Base-by-base conservation (phyloP, 2,113 vertebrate species). In the Bubo scandiacus region DNA sequence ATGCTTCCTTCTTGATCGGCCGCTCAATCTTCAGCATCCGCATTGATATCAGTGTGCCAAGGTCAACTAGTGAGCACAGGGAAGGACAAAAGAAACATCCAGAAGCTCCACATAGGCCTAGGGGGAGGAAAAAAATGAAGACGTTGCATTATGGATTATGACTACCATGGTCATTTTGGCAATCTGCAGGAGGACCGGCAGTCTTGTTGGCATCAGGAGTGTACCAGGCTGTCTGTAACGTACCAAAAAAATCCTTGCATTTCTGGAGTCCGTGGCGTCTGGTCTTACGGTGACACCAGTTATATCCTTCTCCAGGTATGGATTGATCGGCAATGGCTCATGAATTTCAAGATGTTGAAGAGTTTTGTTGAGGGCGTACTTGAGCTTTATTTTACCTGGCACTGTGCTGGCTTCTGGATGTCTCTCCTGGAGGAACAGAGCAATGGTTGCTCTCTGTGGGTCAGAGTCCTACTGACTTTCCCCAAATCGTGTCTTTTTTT, bases 171-270 rank as follows among this genome's bases (percentile, higher is more conserved):
- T 54, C 45, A 27, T 49, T 67, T 25, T 73, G 43, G 45, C n/a
- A 42, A 3, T 63, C 49, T 70, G 7, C 51, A 49, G 34, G 10
- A 68, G 20, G 43, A 83, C 26, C 4, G 1, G 10, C 29, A 32
- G 29, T 42, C 29, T 21, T 2, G 0, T 22, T 72, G 40, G 21
- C 40, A 47, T 66, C 84, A 70, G 45, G 73, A 75, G 11, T 9
- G 9, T 90, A 36, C 18, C 10, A 51, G 47, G 10, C 45, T 82
- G 18, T 34, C 74, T 80, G 20, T 61, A 70, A 73, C 1, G 32
- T 61, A 51, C 38, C 22, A 66, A 61, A 62, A 68, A 70, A 23
- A 6, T 3, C 1, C 0, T 15, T n/a, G 17, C 3, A 1, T 32
- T 81, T 90, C 72, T 87, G 81, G 20, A 81, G 38, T 40, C 65